Evolutionary conservation across 2,888 invertebrate genomes (phyloP), one percentile per base, ranked within the genome.

Genomic region (Xanthorhoe spadicearia): DNA sequence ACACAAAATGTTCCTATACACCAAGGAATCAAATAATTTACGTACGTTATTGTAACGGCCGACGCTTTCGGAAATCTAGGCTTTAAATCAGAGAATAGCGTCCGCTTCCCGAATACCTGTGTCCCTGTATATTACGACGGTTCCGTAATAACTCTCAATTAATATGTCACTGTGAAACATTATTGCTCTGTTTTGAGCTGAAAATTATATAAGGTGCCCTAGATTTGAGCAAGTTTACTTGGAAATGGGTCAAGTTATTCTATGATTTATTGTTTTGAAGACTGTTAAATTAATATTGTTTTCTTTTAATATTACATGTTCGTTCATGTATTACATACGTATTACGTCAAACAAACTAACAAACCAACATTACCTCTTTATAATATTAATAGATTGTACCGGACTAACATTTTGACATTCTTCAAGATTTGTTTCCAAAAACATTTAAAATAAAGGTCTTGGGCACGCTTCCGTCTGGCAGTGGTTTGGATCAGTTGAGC

Each of bases 101-200:
- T 43, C 23, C 49, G 61, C 19, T 49, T 57, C 52, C 61, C 43
- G 35, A 57, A 57, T 66, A 61, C 66, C 61, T 66, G 65, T 38
- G 61, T 54, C 64, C 32, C 56, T 23, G 46, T 61, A 49, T 58
- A 61, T 66, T 54, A 61, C 52, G 18, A 17, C 43, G 50, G 10
- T 66, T 61, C 52, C 61, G 61, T 61, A 58, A 61, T 61, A 53
- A 66, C 23, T 66, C 66, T 58, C 61, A 54, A 58, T 57, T 58
- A 61, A 66, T 66, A 61, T 58, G 61, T 61, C 65, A 57, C 61
- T 15, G 28, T 57, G 61, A 61, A 53, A 49, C 56, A 65, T 65
- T 54, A 60, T 56, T 57, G 61, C 56, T 48, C 49, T 49, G 49
- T 35, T 3, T 46, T 35, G n/a, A 17, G 48, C 48, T 48, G 7